Evolutionary conservation across 1,140 invertebrate genomes (phyloP), one percentile per base, ranked within the genome.

Genomic region (Pomacea maculata): DNA sequence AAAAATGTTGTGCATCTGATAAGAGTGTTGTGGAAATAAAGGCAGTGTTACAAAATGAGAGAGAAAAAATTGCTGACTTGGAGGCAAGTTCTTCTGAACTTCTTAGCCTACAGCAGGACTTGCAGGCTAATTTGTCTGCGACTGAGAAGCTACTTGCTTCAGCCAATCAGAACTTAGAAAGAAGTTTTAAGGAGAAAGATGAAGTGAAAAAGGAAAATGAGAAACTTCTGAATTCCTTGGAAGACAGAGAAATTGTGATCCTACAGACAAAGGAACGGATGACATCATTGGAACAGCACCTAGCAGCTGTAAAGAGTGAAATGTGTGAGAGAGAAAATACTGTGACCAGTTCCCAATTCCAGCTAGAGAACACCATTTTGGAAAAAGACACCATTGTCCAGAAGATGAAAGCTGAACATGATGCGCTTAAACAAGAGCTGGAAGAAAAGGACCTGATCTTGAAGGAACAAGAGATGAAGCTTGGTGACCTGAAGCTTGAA

Each of bases 391-490:
- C 45, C 54, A 57, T 25, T 1, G n/a, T 57, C 55, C 45, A 57
- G 65, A 70, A 78, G 54, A 21, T 78, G 67, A 3, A 21, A 54
- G 61, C 75, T 45, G 34, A 65, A n/a, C 14, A 19, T 65, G 61
- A 67, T 14, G 25, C 54, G 17, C 75, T 77, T 29, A 57, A 29
- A 14, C 57, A 65, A 52, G 75, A 77, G 45, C 63, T 63, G 4
- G 25, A 45, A 19, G 63, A 65, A 52, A 77, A 21, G 75, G 29
- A 57, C 34, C 14, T 54, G 65, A 70, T 15, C n/a, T 65, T 78
- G n/a, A 9, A 71, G 21, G 77, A 78, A 25, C n/a, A 55, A 45
- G 77, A 78, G 67, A 70, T 70, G 52, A 78, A 70, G n/a, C 6
- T 70, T 25, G 77, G 68, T 54, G 68, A 68, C 52, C 45, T 78